phyloP scores from a whole-genome alignment of 2,888 invertebrate species.

The Philereme transversata region DNA sequence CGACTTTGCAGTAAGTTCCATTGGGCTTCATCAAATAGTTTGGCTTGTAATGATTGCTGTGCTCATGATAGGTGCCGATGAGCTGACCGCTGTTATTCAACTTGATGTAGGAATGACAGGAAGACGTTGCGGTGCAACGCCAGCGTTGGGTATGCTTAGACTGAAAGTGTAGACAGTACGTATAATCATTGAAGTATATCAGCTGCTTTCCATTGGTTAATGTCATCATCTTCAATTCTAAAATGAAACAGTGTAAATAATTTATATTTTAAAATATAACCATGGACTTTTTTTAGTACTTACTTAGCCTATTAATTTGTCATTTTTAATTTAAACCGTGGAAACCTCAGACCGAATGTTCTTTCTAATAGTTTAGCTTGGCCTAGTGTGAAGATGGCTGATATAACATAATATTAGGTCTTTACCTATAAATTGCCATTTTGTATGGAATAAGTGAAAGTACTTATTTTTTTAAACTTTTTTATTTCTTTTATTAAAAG shows the following conservation, averaged over 20 bases:
- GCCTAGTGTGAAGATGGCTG: too few species aligned
- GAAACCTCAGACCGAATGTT: too few species aligned
- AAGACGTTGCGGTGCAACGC: constrained; percentile 37
- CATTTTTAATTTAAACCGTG: too few species aligned
- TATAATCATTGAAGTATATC: constrained; percentile 29
- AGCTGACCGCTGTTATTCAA: constrained; percentile 19
- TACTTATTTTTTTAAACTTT: too few species aligned
- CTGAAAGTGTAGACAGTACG: constrained; percentile 24
- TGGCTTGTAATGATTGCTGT: constrained; percentile 24
- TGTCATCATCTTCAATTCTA: constrained; percentile 32
- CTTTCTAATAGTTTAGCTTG: too few species aligned
- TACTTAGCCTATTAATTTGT: too few species aligned
- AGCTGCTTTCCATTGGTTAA: constrained; percentile 29
- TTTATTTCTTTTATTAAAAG: too few species aligned
- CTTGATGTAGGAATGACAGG: constrained; percentile 41
- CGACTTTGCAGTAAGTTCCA: constrained; percentile 27
- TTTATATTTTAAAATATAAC: too few species aligned
- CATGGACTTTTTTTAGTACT: too few species aligned
- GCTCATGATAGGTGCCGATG: constrained; percentile 19
- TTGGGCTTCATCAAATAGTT: constrained; percentile 14
- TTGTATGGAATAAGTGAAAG: too few species aligned
- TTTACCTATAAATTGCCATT: too few species aligned
- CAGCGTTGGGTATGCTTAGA: constrained; percentile 28
- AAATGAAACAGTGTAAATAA: constrained; percentile 2
- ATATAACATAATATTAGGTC: too few species aligned